Percentiles rank a stretch among this genome's conserved stretches.
These are phyloP conservation scores for Ashinkailepas kermadecensis DNA, from an alignment of 2,888 invertebrate genomes.

Conservation along the genomic window DNA sequence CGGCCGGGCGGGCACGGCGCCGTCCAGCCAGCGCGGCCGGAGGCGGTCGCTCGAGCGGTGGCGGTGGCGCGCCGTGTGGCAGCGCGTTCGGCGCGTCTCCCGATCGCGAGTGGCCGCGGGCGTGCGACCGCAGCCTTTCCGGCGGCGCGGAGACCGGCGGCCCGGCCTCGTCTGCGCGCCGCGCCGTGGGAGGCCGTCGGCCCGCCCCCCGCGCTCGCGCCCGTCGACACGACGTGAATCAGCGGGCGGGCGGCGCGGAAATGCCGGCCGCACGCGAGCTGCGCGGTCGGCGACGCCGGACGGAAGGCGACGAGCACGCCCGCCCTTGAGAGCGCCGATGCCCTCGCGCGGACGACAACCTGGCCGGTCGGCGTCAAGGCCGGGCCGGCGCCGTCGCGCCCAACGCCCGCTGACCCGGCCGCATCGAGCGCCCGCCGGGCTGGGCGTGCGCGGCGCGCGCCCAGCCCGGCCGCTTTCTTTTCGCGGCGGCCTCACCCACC, in stretches of 20 bases:
- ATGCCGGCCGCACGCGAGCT: constrained; percentile 1
- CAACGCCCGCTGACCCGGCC: neutral
- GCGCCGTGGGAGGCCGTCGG: neutral
- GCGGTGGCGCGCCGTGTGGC: too few relatives aligned
- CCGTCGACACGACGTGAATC: neutral
- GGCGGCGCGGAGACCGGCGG: neutral
- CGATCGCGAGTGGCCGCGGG: too few relatives aligned
- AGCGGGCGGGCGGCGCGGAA: constrained; percentile 10
- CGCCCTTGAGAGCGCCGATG: neutral
- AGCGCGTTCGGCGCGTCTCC: too few relatives aligned
- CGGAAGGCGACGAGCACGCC: neutral
- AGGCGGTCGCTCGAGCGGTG: too few relatives aligned
- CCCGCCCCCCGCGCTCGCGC: neutral
- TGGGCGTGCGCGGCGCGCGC: neutral
- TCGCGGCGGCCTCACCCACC: neutral
- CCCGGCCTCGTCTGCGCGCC: neutral
- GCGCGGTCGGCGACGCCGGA: too few relatives aligned
- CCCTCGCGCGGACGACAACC: constrained; percentile 15
- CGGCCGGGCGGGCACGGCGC: too few relatives aligned
- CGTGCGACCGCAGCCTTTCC: too few relatives aligned
- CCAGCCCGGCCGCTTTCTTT: neutral
- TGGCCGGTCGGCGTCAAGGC: neutral
- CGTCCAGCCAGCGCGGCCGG: too few relatives aligned
- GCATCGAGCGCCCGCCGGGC: neutral
- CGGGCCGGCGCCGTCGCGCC: neutral